Evolutionary conservation across 2,113 vertebrate genomes (phyloP).

Genomic region (Saguinus midas): DNA sequence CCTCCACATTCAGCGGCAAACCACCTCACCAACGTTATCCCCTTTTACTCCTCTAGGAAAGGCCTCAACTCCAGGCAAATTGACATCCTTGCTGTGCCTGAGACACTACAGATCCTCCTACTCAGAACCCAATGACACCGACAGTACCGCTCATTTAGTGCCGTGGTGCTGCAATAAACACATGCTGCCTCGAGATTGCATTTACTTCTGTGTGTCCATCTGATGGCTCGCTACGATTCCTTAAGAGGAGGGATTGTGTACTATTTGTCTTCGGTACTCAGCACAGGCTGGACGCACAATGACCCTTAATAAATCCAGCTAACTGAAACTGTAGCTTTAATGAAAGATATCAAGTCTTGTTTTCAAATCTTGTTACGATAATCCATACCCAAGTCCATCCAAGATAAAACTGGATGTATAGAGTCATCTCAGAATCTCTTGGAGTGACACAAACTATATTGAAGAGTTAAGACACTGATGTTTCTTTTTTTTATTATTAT

Average conservation of each 20-base stretch:
- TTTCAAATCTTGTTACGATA: not conserved
- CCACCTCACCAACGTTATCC: not conserved
- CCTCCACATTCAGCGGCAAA: not conserved
- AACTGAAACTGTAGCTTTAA: not conserved
- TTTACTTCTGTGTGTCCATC: not conserved
- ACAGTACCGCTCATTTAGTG: too few relatives aligned
- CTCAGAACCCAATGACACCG: rapidly evolving
- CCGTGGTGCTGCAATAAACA: rapidly evolving
- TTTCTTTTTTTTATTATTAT: not conserved
- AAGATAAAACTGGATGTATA: not conserved
- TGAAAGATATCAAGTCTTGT: not conserved
- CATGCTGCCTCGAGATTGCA: rapidly evolving
- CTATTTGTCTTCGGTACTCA: not conserved
- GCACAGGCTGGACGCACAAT: not conserved
- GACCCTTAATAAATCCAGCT: not conserved
- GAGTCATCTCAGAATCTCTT: not conserved
- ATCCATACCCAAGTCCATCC: not conserved
- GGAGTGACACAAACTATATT: not conserved
- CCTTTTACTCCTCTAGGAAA: not conserved
- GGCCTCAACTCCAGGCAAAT: not conserved
- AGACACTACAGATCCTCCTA: not conserved
- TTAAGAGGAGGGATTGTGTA: not conserved
- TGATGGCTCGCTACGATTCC: not conserved
- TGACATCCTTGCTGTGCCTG: rapidly evolving
- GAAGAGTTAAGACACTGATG: not conserved